A percentile compares a stretch with the other conserved stretches of the same genome.
phyloP scores from a whole-genome alignment of 2,888 invertebrate species.

The Carterocephalus palaemon region DNA sequence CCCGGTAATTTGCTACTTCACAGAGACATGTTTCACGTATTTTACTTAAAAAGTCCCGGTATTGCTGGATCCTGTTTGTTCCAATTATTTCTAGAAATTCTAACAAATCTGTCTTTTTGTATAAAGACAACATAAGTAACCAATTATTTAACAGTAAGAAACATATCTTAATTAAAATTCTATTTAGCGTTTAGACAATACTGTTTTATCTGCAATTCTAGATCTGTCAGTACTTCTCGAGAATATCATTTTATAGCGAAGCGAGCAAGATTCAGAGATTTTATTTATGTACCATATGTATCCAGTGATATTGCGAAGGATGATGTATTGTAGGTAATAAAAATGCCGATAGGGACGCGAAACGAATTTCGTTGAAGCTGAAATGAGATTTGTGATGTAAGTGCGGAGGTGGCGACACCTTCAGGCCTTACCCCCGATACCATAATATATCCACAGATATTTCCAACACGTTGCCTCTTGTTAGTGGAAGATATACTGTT shows the following conservation, averaged over 20 bases:
- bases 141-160: no score
- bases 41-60: no score
- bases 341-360: conserved; percentile 50
- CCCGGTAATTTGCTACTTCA: no score
- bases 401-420: conserved; percentile 36
- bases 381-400: conserved; percentile 64
- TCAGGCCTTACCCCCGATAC: conserved; percentile 5
- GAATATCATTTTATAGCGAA: background rate
- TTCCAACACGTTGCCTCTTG: background rate
- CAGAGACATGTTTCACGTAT: no score
- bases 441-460: conserved; percentile 7
- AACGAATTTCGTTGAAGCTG: conserved; percentile 55
- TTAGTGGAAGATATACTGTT: no score
- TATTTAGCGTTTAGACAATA: no score
- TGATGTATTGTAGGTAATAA: conserved; percentile 50
- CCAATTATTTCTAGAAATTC: no score
- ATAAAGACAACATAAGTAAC: no score
- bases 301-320: conserved; percentile 11
- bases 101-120: no score
- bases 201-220: conserved; percentile 3
- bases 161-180: no score
- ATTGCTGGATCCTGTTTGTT: no score
- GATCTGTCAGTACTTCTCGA: background rate
- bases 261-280: background rate
- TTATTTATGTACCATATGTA: conserved; percentile 2